Conservation (phyloP, 2,113 vertebrate genomes). For the Pholis gunnellus region DNA sequence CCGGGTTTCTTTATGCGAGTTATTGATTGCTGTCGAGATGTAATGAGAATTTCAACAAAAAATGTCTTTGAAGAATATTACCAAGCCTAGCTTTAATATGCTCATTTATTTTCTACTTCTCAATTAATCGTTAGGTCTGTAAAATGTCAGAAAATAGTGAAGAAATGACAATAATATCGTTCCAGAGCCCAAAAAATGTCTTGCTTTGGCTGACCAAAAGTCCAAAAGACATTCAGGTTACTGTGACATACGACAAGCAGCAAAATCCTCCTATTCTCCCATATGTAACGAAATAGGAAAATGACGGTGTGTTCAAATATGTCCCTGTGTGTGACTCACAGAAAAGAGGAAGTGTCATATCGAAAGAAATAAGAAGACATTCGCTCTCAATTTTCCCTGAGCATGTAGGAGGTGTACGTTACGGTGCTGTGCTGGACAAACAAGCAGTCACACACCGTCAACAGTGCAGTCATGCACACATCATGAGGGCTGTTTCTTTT, state of each 20-base stretch:
- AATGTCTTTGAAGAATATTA: no score
- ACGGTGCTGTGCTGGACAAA: conserved; percentile 1
- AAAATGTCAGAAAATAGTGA: no score
- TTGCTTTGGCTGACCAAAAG: background rate
- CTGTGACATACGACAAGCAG: background rate
- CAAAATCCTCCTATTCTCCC: background rate
- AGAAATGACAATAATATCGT: no score
- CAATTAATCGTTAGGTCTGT: no score
- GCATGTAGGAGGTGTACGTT: background rate
- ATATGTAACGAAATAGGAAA: background rate
- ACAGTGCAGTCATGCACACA: conserved; percentile 51
- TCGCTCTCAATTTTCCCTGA: conserved; percentile 14
- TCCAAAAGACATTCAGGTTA: background rate
- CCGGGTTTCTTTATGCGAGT: no score
- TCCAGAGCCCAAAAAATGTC: no score
- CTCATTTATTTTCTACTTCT: no score
- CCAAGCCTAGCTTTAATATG: no score
- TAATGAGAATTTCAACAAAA: no score
- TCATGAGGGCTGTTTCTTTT: conserved; percentile 41
- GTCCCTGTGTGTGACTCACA: background rate
- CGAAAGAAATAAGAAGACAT: conserved; percentile 16
- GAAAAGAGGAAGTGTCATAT: conserved; percentile 41
- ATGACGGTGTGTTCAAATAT: background rate
- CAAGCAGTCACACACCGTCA: conserved; percentile 22
- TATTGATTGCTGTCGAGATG: no score